Percentiles rank a stretch among this genome's conserved stretches.
Conservation (phyloP, 2,113 vertebrate genomes). For the Myrmecobius fasciatus region DNA sequence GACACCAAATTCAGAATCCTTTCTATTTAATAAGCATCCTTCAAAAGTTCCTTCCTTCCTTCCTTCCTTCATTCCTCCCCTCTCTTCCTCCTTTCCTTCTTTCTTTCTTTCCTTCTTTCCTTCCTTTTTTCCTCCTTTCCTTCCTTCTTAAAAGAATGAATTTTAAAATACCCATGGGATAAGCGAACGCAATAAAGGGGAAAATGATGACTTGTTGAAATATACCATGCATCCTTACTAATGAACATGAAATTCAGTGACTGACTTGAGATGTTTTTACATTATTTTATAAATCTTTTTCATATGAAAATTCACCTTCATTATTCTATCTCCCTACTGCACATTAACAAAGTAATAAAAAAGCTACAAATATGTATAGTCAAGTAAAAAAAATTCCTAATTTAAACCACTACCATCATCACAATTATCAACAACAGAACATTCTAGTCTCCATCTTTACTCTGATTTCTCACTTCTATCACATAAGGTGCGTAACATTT, state of each 20-base stretch:
- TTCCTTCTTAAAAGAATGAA: background rate
- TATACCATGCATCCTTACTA: background rate
- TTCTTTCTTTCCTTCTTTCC: too few species aligned
- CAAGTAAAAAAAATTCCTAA: background rate
- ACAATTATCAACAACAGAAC: background rate
- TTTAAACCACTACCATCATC: background rate
- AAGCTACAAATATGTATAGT: background rate
- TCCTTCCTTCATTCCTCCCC: too few species aligned
- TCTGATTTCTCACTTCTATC: background rate
- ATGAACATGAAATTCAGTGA: background rate
- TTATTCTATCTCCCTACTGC: background rate
- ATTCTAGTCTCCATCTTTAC: background rate
- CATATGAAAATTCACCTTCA: background rate
- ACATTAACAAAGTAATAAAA: background rate
- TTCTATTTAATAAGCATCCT: background rate
- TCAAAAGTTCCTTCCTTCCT: background rate
- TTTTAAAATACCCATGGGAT: background rate
- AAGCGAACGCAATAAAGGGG: background rate
- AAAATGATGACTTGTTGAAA: background rate
- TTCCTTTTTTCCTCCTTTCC: too few species aligned
- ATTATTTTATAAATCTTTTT: background rate
- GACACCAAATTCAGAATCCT: background rate
- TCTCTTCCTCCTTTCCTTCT: too few species aligned
- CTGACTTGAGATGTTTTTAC: background rate
- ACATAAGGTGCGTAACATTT: background rate